Conservation (phyloP, 2,888 invertebrate species). For the Eupeodes latifasciatus region DNA sequence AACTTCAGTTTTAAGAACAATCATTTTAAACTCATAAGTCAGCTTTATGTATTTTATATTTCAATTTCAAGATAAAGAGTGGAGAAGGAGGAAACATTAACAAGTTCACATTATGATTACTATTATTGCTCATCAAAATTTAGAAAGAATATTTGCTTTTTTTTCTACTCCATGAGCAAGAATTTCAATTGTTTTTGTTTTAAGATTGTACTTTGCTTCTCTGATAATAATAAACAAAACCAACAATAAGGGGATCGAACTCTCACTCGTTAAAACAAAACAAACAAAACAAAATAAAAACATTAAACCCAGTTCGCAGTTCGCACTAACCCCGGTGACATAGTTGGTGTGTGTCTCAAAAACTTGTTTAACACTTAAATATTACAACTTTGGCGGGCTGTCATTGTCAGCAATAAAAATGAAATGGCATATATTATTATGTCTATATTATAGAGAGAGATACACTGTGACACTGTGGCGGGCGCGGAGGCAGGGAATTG, state of each 20-base stretch:
- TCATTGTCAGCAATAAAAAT: constrained; percentile 38
- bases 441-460: background rate
- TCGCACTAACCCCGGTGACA: constrained; percentile 70
- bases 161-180: background rate
- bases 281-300: constrained; percentile 24
- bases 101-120: background rate
- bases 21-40: fast-evolving
- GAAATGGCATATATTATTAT: constrained; percentile 1
- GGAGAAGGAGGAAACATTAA: background rate
- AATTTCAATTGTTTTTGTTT: background rate
- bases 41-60: background rate
- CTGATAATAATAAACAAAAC: background rate
- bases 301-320: constrained; percentile 29
- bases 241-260: background rate
- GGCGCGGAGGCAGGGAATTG: background rate
- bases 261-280: background rate
- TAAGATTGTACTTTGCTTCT: background rate
- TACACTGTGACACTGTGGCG: background rate
- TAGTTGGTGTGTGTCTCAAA: constrained; percentile 56
- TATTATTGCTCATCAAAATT: constrained; percentile 13
- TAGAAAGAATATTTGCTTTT: background rate
- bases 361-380: constrained; percentile 61
- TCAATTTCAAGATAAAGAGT: background rate
- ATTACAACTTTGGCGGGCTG: constrained; percentile 53
- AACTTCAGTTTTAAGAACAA: background rate